These are phyloP conservation scores for Phyllotreta cruciferae DNA, from an alignment of 2,888 invertebrate species.

Conservation along the genomic window DNA sequence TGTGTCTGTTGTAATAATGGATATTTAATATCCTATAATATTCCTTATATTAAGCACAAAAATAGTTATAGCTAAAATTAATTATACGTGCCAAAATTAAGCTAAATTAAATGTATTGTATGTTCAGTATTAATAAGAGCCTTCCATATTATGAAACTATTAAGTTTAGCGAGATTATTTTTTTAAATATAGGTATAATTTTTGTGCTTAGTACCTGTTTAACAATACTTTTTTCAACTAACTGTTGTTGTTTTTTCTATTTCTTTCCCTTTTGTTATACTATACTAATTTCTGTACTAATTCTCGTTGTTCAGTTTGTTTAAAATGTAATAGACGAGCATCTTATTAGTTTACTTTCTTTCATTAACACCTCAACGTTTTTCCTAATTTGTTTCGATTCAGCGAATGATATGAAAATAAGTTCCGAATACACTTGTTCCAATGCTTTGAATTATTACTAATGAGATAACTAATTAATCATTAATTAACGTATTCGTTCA, in stretches of 20 bases:
- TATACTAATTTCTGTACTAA: constrained; percentile 14
- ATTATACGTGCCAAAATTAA: neutral
- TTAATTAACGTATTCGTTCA: neutral
- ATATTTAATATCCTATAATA: constrained; percentile 8
- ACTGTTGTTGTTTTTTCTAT: constrained; percentile 14
- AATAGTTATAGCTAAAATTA: constrained; percentile 2
- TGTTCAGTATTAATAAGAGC: constrained; percentile 4
- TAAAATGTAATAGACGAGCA: constrained; percentile 27
- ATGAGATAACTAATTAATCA: too few species aligned
- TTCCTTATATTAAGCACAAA: constrained; percentile 18
- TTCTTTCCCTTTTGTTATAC: constrained; percentile 14
- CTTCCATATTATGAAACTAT: neutral
- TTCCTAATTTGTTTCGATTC: constrained; percentile 24
- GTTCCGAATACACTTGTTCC: too few species aligned
- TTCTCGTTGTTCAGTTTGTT: constrained; percentile 6
- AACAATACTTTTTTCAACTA: constrained; percentile 10
- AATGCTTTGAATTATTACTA: too few species aligned
- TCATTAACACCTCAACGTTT: constrained; percentile 31
- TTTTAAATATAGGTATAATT: neutral
- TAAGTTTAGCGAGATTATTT: neutral
- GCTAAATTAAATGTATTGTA: constrained; percentile 4
- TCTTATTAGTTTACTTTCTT: constrained; percentile 32
- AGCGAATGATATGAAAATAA: too few species aligned
- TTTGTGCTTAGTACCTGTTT: constrained; percentile 3
- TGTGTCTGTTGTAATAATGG: constrained; percentile 5